Percentiles rank a stretch among this genome's conserved stretches.
These are phyloP conservation scores for Incurvaria masculella DNA, from an alignment of 2,888 invertebrate species.

Conservation along the genomic window DNA sequence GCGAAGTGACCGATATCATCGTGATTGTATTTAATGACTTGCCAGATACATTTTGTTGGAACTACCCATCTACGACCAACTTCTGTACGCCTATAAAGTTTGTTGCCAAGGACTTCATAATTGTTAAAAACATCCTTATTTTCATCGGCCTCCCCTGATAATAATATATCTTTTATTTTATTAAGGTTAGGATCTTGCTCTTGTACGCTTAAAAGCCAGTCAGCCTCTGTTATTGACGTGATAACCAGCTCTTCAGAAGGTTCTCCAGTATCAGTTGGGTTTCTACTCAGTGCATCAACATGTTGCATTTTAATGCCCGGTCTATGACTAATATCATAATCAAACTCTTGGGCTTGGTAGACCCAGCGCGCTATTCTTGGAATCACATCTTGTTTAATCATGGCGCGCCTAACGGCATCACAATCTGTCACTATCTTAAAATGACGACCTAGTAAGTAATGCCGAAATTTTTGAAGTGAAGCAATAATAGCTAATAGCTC, in stretches of 20 bases:
- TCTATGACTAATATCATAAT: conserved; percentile 1
- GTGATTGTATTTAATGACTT: conserved; percentile 16
- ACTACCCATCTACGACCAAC: conserved; percentile 20
- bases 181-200: conserved; percentile 15
- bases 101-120: conserved; percentile 18
- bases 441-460: conserved; percentile 19
- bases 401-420: conserved; percentile 14
- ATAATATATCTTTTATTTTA: conserved; percentile 10
- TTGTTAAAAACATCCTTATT: conserved; percentile 16
- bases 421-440: conserved; percentile 18
- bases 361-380: conserved; percentile 20
- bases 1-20: conserved; percentile 23
- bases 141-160: conserved; percentile 16
- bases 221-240: conserved; percentile 13
- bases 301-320: conserved; percentile 18
- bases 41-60: conserved; percentile 13
- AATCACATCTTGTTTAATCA: conserved; percentile 19
- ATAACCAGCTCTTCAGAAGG: not conserved
- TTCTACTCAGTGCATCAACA: conserved; percentile 22
- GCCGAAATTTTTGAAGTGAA: conserved; percentile 23
- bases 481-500: conserved; percentile 26
- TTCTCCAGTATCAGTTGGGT: conserved; percentile 1
- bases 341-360: conserved; percentile 16
- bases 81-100: conserved; percentile 18
- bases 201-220: conserved; percentile 18